A percentile compares a stretch with the other conserved stretches of the same genome.
phyloP scores from a whole-genome alignment of 2,113 vertebrate species.

The Lethenteron camtschaticum region DNA sequence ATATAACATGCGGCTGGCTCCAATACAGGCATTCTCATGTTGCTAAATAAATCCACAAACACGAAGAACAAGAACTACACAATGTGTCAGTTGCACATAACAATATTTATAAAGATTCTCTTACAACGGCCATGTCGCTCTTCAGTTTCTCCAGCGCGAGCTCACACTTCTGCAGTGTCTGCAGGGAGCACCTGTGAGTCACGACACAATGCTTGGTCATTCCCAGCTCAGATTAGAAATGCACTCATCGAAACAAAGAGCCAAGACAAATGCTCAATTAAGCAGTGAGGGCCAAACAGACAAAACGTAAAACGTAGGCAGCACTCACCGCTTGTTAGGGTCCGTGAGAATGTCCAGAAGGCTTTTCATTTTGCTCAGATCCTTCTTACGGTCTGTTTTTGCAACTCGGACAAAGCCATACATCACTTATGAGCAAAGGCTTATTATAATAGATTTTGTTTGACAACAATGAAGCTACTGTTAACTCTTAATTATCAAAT shows the following conservation, averaged over 20 bases:
- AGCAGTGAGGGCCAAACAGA: neutral
- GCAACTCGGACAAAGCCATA: too few species aligned
- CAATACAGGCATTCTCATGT: neutral
- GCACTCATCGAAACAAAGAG: too few species aligned
- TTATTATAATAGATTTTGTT: too few species aligned
- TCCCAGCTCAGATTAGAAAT: too few species aligned
- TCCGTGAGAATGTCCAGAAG: conserved; percentile 85
- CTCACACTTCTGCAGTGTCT: conserved; percentile 87
- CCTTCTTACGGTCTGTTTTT: conserved; percentile 67
- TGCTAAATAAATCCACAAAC: neutral
- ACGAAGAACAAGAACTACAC: neutral
- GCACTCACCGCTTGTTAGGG: conserved; percentile 55
- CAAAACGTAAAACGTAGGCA: neutral
- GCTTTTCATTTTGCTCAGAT: conserved; percentile 98
- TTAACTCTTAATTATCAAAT: too few species aligned
- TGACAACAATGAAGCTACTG: too few species aligned
- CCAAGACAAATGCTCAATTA: too few species aligned
- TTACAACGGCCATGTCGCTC: conserved; percentile 93
- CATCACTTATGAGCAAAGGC: too few species aligned
- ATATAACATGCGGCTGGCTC: too few species aligned
- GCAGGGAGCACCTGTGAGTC: conserved; percentile 50
- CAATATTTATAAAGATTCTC: conserved; percentile 10
- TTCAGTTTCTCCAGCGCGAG: conserved; percentile 92
- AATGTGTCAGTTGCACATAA: neutral
- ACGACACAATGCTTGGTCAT: too few species aligned